Conservation (phyloP, 2,113 vertebrate species). For the Colistium nudipinnis region DNA sequence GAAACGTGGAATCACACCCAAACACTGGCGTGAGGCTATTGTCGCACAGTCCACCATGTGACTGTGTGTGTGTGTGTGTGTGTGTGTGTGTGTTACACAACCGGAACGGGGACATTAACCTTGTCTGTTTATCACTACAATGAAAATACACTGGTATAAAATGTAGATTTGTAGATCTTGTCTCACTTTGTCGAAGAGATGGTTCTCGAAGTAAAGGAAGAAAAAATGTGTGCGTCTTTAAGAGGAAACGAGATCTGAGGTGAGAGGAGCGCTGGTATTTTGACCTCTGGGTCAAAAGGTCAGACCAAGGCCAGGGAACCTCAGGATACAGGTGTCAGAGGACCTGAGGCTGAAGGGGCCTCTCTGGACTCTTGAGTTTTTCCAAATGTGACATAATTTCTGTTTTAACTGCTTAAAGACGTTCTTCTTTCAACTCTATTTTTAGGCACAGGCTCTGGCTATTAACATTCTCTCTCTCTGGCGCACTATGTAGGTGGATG, state of each 20-base stretch:
- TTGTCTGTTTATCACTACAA: conserved; percentile 12
- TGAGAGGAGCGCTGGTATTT: conserved; percentile 23
- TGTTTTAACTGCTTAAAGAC: neutral
- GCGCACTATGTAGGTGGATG: conserved; percentile 56
- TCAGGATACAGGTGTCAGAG: conserved; percentile 41
- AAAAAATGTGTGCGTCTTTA: neutral
- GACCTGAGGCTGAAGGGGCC: conserved; percentile 42
- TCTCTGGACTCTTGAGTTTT: neutral
- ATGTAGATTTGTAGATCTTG: neutral
- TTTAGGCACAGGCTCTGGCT: conserved; percentile 27
- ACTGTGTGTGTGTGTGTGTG: conserved; percentile 54
- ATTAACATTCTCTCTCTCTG: conserved; percentile 58
- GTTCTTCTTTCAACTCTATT: neutral
- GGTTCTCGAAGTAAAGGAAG: neutral
- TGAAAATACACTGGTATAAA: conserved; percentile 1
- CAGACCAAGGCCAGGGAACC: conserved; percentile 37
- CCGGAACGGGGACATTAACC: neutral
- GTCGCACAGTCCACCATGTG: conserved; percentile 47
- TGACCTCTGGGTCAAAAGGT: conserved; percentile 53
- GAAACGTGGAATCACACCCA: conserved; percentile 73
- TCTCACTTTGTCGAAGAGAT: neutral
- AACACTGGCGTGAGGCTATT: conserved; percentile 67
- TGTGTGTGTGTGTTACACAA: conserved; percentile 48
- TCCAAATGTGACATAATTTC: conserved; percentile 14
- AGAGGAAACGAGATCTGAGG: conserved; percentile 2